Percentiles rank a stretch among this genome's conserved stretches.
phyloP scores from a whole-genome alignment of 1,140 invertebrate species.

The Diprion similis region DNA sequence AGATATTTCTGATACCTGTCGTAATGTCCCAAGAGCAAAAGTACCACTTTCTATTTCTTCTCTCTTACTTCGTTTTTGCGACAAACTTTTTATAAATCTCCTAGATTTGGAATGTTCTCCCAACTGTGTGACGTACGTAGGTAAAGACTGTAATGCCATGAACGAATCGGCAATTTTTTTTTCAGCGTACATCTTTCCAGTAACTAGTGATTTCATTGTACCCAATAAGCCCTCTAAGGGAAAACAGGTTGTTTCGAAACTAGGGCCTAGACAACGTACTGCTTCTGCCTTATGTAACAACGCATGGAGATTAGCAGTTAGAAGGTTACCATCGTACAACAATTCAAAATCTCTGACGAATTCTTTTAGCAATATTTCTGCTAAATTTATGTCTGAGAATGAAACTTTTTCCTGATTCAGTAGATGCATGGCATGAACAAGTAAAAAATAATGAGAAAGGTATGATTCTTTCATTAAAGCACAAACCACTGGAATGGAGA shows the following conservation, averaged over 20 bases:
- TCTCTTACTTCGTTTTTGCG: not conserved
- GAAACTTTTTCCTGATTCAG: conserved; percentile 10
- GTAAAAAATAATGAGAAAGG: conserved; percentile 10
- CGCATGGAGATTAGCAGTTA: conserved; percentile 9
- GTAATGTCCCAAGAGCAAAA: not conserved
- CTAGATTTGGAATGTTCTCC: not conserved
- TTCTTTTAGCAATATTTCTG: conserved; percentile 7
- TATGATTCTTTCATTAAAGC: not conserved
- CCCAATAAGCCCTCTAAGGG: not conserved
- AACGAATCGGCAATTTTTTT: not conserved
- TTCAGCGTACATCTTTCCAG: not conserved
- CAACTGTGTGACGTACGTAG: not conserved
- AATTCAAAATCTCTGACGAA: conserved; percentile 10
- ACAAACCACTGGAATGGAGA: not conserved
- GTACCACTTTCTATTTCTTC: not conserved
- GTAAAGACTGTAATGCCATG: not conserved
- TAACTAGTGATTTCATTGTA: not conserved
- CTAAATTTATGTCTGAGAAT: not conserved
- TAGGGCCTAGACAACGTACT: conserved; percentile 4
- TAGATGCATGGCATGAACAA: conserved; percentile 12
- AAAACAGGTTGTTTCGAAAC: not conserved
- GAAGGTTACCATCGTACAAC: conserved; percentile 9
- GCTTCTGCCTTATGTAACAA: conserved; percentile 13
- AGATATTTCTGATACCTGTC: not conserved
- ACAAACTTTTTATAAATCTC: not conserved